Percentiles rank a stretch among this genome's conserved stretches.
These are phyloP conservation scores for Triplophysa tibetana DNA, from an alignment of 2,113 vertebrate genomes.

Conservation along the genomic window DNA sequence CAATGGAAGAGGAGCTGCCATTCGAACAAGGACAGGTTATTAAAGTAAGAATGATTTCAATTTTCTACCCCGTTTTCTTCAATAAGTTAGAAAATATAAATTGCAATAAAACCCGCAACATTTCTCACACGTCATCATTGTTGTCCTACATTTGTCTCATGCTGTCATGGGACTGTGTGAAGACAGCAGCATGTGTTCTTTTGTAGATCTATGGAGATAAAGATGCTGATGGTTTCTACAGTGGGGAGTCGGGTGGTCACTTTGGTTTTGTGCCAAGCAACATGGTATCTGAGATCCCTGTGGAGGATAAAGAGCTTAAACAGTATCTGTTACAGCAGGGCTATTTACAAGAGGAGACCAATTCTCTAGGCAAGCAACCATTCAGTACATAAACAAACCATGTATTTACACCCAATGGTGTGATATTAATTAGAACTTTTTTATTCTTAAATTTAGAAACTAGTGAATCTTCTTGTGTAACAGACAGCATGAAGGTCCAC, in stretches of 20 bases:
- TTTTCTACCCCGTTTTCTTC: background rate
- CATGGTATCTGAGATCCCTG: slow-evolving; percentile 92
- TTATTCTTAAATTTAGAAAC: slow-evolving; percentile 51
- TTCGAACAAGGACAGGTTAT: slow-evolving; percentile 93
- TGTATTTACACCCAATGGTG: background rate
- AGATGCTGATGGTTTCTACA: slow-evolving; percentile 93
- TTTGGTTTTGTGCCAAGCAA: slow-evolving; percentile 91
- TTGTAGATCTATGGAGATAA: slow-evolving; percentile 87
- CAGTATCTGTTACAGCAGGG: slow-evolving; percentile 79
- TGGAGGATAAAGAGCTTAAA: slow-evolving; percentile 78
- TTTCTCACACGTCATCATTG: background rate
- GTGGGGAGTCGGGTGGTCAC: slow-evolving; percentile 81
- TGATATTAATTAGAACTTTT: background rate
- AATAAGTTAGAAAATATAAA: no score
- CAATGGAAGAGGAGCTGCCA: slow-evolving; percentile 89
- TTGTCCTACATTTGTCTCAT: background rate
- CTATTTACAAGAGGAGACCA: slow-evolving; percentile 72
- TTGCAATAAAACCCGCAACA: no score
- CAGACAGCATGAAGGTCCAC: slow-evolving; percentile 65
- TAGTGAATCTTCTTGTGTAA: slow-evolving; percentile 53
- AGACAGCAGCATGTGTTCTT: background rate
- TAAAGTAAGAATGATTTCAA: slow-evolving; percentile 75
- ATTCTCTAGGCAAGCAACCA: slow-evolving; percentile 21
- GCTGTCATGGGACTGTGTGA: background rate
- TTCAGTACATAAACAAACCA: background rate